These are phyloP conservation scores for Macquaria australasica DNA, from an alignment of 2,113 vertebrate species.

Conservation along the genomic window DNA sequence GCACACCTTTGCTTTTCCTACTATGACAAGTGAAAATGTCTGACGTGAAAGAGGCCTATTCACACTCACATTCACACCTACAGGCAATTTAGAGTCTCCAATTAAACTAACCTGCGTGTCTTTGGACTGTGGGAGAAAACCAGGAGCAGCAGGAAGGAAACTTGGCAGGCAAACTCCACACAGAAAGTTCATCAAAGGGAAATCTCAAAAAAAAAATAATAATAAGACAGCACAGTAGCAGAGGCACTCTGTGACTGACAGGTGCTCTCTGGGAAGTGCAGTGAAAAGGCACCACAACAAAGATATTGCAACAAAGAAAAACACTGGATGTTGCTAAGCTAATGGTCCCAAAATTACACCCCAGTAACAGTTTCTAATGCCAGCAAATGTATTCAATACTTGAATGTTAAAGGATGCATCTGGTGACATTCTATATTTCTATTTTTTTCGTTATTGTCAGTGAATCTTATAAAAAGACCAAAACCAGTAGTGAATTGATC, in stretches of 20 bases:
- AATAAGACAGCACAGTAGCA: not conserved
- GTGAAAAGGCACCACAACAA: constrained; percentile 34
- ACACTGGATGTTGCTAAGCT: not conserved
- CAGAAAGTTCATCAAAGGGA: constrained; percentile 49
- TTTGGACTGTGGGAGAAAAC: constrained; percentile 31
- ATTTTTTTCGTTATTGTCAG: not conserved
- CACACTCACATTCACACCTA: constrained; percentile 26
- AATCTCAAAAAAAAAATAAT: constrained; percentile 13
- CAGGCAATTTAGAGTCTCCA: constrained; percentile 33
- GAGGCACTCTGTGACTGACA: constrained; percentile 45
- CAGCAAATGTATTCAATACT: not conserved
- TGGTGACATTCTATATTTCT: too few species aligned
- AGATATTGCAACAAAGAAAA: constrained; percentile 32
- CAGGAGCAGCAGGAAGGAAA: constrained; percentile 30
- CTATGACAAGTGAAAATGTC: constrained; percentile 8
- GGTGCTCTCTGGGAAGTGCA: constrained; percentile 37
- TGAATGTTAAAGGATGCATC: not conserved
- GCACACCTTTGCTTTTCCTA: constrained; percentile 26
- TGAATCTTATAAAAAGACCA: not conserved
- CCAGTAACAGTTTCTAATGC: constrained; percentile 6
- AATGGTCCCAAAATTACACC: constrained; percentile 36
- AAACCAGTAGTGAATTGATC: constrained; percentile 4
- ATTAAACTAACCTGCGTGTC: constrained; percentile 33
- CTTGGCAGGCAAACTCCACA: constrained; percentile 32
- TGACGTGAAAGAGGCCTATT: constrained; percentile 12